phyloP scores from a whole-genome alignment of 2,888 invertebrate genomes.

The Chrysodeixis includens region DNA sequence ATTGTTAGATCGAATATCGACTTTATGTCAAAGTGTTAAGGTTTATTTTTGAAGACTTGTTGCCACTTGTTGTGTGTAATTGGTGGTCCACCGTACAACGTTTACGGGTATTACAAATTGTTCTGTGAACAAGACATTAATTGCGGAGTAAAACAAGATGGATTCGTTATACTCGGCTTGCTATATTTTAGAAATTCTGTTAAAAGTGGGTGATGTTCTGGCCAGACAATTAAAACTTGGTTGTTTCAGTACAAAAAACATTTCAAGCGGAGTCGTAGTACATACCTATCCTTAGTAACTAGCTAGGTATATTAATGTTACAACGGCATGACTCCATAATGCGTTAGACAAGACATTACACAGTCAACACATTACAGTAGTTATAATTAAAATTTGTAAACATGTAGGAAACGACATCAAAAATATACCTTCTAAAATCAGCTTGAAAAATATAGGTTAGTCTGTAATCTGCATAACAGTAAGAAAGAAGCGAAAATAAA shows the following conservation, averaged over 20 bases:
- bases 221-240: no score
- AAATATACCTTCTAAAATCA: slow-evolving; percentile 55
- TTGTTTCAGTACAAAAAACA: slow-evolving; percentile 35
- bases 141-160: no score
- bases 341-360: slow-evolving; percentile 36
- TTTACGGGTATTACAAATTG: slow-evolving; percentile 11
- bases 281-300: slow-evolving; percentile 63
- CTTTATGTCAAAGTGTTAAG: background rate
- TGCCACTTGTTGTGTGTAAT: background rate
- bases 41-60: background rate
- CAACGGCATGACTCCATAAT: slow-evolving; percentile 45
- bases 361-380: slow-evolving; percentile 41
- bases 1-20: no score
- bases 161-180: background rate
- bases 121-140: background rate
- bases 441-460: slow-evolving; percentile 51
- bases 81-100: background rate
- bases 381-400: slow-evolving; percentile 51
- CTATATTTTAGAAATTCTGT: no score
- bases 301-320: slow-evolving; percentile 57
- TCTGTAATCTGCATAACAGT: slow-evolving; percentile 43
- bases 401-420: slow-evolving; percentile 55
- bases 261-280: slow-evolving; percentile 61
- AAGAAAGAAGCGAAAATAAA: slow-evolving; percentile 55
- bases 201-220: background rate